phyloP scores from a whole-genome alignment of 2,113 vertebrate species.

The Plecturocebus donacophilus region DNA sequence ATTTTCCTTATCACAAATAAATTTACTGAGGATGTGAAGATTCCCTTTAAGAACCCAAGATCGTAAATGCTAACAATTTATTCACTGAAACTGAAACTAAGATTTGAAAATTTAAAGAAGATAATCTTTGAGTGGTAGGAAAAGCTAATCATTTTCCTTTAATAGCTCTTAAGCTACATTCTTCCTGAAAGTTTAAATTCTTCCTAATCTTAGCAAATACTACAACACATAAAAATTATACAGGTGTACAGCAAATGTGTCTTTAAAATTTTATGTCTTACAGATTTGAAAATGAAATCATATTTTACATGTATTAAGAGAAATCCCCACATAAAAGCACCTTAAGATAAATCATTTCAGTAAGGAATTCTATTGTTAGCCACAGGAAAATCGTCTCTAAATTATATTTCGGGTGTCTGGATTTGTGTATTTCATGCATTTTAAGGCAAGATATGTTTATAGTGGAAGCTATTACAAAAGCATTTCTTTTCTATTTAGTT shows the following conservation, averaged over 20 bases:
- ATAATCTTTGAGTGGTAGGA: constrained; percentile 74
- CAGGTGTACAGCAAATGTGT: not conserved
- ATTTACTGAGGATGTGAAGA: constrained; percentile 78
- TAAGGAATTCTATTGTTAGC: constrained; percentile 33
- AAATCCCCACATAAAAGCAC: not conserved
- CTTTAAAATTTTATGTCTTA: constrained; percentile 35
- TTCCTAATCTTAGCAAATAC: constrained; percentile 23
- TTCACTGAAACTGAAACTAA: constrained; percentile 77
- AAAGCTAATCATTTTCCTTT: constrained; percentile 81
- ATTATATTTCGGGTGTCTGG: constrained; percentile 4
- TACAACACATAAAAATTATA: constrained; percentile 14
- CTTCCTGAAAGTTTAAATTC: constrained; percentile 19
- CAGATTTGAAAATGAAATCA: constrained; percentile 39
- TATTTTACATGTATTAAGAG: constrained; percentile 16
- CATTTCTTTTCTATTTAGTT: constrained; percentile 24
- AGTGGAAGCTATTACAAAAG: not conserved
- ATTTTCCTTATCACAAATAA: constrained; percentile 76
- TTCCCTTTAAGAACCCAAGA: constrained; percentile 67
- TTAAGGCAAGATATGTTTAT: not conserved
- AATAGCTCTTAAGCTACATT: constrained; percentile 74
- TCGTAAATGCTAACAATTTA: constrained; percentile 72
- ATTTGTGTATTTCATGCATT: constrained; percentile 22
- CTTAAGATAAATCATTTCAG: not conserved
- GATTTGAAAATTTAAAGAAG: constrained; percentile 80
- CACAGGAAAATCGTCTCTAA: constrained; percentile 34